Evolutionary conservation across 2,888 invertebrate genomes (phyloP), one percentile per base, ranked within the genome.

Genomic region (Apotomis capreana): DNA sequence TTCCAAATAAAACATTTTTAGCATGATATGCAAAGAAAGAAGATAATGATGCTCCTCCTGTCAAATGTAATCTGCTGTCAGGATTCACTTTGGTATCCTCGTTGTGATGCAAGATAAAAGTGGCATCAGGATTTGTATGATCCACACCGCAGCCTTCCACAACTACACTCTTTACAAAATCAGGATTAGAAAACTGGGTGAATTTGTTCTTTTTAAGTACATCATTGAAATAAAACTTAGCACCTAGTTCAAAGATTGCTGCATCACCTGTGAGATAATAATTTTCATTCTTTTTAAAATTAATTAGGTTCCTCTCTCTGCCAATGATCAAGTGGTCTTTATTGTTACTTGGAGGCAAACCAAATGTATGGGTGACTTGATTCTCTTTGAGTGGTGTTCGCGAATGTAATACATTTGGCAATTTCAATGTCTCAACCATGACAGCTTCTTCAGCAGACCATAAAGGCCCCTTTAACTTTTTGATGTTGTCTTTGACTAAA

Each of bases 391-490:
- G 79, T 0, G 96, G 96, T 15, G 97, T 96, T 61, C 89, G 89
- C 0, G 89, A 75, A 84, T 97, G 96, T 74, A 97, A 81, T 62
- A 83, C 79, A 84, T 97, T 97, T 0, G 97, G 97, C 68, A 97
- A 82, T 79, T 94, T 93, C 67, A 97, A 88, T 73, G 94, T 93
- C 79, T 94, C 93, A 46, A 95, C 83, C 60, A 96, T 92, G 8
- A 96, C 95, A 65, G 94, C 94, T 83, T 96, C 96, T 84, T 97
- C 96, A 5, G 97, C 90, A n/a, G 95, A 94, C 94, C 96, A 96
- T n/a, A 95, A 85, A 58, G 94, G 91, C 10, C 93, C 89, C 82
- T 95, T 96, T 0, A 97, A 80, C 46, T 89, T 88, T 82, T 95
- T 96, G n/a, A 96, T 84, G 76, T 96, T 95, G 59, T 95, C 94